A percentile compares a stretch with the other conserved stretches of the same genome.
Evolutionary conservation across 2,888 invertebrate genomes (phyloP).

Genomic region (Lamellibrachia columna): DNA sequence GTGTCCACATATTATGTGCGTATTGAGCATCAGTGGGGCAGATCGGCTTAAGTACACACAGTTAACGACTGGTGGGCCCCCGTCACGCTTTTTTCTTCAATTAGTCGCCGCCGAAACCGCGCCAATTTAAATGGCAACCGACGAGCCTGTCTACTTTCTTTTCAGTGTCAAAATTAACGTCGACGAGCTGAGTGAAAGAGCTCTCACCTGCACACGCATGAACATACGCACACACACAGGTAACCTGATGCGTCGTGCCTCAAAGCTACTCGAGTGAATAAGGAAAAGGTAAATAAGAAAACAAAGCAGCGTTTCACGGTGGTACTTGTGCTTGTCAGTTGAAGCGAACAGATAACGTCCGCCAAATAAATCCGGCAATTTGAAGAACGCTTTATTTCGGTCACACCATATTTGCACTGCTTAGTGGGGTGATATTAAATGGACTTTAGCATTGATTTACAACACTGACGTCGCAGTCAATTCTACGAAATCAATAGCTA

Average conservation of each 20-base stretch:
- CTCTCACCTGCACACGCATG: not conserved
- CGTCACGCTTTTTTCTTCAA: not conserved
- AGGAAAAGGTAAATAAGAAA: constrained; percentile 16
- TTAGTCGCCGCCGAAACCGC: not conserved
- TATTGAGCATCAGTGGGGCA: constrained; percentile 11
- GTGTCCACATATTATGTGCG: not conserved
- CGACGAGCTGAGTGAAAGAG: not conserved
- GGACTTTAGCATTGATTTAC: constrained; percentile 6
- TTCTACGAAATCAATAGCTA: not conserved
- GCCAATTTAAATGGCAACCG: constrained; percentile 3
- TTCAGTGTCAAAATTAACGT: constrained; percentile 12
- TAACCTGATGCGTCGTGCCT: not conserved
- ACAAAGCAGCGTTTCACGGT: not conserved
- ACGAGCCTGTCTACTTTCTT: not conserved
- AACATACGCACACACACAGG: not conserved
- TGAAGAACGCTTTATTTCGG: constrained; percentile 16
- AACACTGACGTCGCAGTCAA: not conserved
- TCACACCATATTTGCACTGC: not conserved
- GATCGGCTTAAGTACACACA: constrained; percentile 12
- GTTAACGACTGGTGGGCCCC: not conserved
- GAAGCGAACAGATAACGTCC: not conserved
- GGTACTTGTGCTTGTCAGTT: not conserved
- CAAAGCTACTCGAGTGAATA: not conserved
- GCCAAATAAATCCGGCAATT: not conserved
- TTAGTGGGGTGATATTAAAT: constrained; percentile 3